phyloP scores from a whole-genome alignment of 2,113 vertebrate species.

The Corythoichthys haematopterus region DNA sequence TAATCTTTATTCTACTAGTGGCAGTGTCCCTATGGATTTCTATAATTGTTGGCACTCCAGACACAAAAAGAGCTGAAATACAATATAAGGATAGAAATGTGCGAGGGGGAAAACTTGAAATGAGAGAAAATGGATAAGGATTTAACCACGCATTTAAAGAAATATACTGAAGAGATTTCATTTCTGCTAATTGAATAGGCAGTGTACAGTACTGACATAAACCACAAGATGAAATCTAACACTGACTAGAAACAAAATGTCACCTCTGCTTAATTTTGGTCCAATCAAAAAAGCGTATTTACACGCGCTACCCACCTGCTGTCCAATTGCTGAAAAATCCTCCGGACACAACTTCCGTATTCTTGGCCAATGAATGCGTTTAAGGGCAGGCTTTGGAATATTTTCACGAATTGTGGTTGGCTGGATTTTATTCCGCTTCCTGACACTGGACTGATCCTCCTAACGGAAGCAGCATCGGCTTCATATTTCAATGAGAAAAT shows the following conservation, averaged over 20 bases:
- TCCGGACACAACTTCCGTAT: slow-evolving; percentile 38
- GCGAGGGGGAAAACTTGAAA: background rate
- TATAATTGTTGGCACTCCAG: background rate
- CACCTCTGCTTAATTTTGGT: slow-evolving; percentile 37
- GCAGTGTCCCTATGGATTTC: background rate
- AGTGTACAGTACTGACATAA: too few species aligned
- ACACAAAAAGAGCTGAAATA: background rate
- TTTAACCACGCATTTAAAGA: too few species aligned
- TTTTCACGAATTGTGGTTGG: slow-evolving; percentile 46
- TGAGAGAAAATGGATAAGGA: background rate
- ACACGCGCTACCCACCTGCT: background rate
- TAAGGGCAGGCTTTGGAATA: slow-evolving; percentile 23
- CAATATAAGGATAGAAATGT: background rate
- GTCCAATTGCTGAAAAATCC: slow-evolving; percentile 48
- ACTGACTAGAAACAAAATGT: slow-evolving; percentile 67
- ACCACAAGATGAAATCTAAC: slow-evolving; percentile 65
- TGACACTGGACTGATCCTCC: slow-evolving; percentile 20
- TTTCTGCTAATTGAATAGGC: too few species aligned
- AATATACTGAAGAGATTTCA: too few species aligned
- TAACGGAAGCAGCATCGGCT: slow-evolving; percentile 60
- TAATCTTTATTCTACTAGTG: too few species aligned
- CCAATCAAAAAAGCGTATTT: slow-evolving; percentile 45
- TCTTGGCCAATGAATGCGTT: slow-evolving; percentile 30
- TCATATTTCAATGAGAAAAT: slow-evolving; percentile 41
- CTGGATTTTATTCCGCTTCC: background rate